Conservation (phyloP, 2,113 vertebrate genomes). For the Xiphias gladius region DNA sequence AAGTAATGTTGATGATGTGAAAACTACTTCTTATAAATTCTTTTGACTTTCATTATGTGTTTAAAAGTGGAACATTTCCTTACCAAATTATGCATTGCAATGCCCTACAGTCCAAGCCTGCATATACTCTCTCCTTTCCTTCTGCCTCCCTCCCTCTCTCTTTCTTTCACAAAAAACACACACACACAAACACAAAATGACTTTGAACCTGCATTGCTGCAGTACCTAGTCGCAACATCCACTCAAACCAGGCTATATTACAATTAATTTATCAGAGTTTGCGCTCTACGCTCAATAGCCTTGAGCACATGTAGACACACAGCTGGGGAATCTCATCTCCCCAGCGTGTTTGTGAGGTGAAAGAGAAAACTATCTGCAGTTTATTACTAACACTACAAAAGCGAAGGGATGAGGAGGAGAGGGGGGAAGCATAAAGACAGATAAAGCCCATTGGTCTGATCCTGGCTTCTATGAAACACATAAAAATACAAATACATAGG, state of each 20-base stretch:
- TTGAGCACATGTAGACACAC: constrained; percentile 56
- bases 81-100: constrained; percentile 23
- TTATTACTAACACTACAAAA: constrained; percentile 66
- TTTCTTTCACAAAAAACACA: background rate
- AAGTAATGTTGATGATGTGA: constrained; percentile 4
- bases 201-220: constrained; percentile 57
- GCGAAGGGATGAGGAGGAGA: constrained; percentile 22
- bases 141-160: background rate
- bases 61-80: constrained; percentile 24
- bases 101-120: constrained; percentile 27
- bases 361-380: constrained; percentile 49
- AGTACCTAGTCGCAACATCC: constrained; percentile 27
- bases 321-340: constrained; percentile 65
- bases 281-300: constrained; percentile 52
- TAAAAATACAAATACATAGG: constrained; percentile 17
- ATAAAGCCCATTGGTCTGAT: constrained; percentile 31
- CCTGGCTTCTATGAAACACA: constrained; percentile 32
- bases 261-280: constrained; percentile 72
- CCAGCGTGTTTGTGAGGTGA: constrained; percentile 59
- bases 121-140: background rate
- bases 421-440: constrained; percentile 19
- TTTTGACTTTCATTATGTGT: constrained; percentile 7
- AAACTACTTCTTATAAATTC: constrained; percentile 9
- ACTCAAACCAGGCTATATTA: constrained; percentile 55
- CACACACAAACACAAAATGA: constrained; percentile 11